phyloP scores from a whole-genome alignment of 2,888 invertebrate genomes.

The Notodonta ziczac region DNA sequence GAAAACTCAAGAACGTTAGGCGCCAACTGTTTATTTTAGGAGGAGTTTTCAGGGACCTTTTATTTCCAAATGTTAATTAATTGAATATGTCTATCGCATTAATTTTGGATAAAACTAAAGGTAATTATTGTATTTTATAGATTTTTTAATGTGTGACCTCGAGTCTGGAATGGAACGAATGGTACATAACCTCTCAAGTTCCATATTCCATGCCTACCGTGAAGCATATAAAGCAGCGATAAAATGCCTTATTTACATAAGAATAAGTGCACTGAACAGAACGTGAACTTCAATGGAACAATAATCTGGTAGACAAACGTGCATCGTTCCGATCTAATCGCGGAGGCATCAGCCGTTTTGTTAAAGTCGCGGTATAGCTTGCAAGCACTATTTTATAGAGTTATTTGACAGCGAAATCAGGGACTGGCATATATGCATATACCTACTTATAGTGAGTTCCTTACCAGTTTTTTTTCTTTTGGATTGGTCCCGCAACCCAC shows the following conservation, averaged over 20 bases:
- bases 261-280: not conserved
- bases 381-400: not conserved
- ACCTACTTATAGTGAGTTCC: too few species aligned
- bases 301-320: not conserved
- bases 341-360: not conserved
- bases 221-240: not conserved
- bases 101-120: too few species aligned
- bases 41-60: not conserved
- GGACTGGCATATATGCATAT: not conserved
- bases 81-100: too few species aligned
- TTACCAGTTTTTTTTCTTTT: too few species aligned
- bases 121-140: too few species aligned
- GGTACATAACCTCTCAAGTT: not conserved
- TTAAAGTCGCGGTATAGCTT: not conserved
- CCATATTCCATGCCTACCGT: not conserved
- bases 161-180: not conserved
- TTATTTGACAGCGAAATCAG: not conserved
- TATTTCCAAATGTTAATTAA: too few species aligned
- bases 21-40: not conserved
- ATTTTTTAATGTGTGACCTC: too few species aligned
- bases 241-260: not conserved
- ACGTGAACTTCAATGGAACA: constrained; percentile 1
- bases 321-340: constrained; percentile 1
- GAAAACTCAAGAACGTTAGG: not conserved
- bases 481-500: too few species aligned